A percentile compares a stretch with the other conserved stretches of the same genome.
phyloP scores from a whole-genome alignment of 2,888 invertebrate species.

The Nymphalis urticae region DNA sequence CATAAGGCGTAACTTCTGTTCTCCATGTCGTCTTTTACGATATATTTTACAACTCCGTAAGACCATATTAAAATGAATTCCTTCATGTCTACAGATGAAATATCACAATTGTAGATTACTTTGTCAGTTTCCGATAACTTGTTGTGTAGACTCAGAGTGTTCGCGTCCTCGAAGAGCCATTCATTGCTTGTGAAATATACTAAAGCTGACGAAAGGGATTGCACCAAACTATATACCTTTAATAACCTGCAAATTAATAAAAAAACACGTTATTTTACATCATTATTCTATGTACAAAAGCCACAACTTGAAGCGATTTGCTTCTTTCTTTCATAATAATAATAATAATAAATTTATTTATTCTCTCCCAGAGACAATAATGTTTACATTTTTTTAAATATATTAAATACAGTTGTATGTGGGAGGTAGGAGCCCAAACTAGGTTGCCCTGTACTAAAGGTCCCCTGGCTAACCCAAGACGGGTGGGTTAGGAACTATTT shows the following conservation, averaged over 20 bases:
- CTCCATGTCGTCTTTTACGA: neutral
- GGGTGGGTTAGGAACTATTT: no score
- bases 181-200: neutral
- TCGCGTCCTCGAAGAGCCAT: neutral
- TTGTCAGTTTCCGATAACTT: neutral
- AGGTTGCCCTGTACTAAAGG: no score
- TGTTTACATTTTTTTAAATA: no score
- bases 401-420: no score
- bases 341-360: no score
- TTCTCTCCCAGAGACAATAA: no score
- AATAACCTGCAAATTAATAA: neutral
- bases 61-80: neutral
- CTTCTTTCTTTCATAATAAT: no score
- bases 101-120: constrained; percentile 1
- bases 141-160: neutral
- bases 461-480: no score
- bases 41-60: neutral
- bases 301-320: no score
- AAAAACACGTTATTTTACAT: neutral
- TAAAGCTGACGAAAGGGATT: neutral
- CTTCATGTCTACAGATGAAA: neutral
- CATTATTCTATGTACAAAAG: neutral
- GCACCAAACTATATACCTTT: neutral
- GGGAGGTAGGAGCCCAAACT: no score
- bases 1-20: neutral